A percentile compares a stretch with the other conserved stretches of the same genome.
These are phyloP conservation scores for Electrophaes corylata DNA, from an alignment of 2,888 invertebrate genomes.

Conservation along the genomic window DNA sequence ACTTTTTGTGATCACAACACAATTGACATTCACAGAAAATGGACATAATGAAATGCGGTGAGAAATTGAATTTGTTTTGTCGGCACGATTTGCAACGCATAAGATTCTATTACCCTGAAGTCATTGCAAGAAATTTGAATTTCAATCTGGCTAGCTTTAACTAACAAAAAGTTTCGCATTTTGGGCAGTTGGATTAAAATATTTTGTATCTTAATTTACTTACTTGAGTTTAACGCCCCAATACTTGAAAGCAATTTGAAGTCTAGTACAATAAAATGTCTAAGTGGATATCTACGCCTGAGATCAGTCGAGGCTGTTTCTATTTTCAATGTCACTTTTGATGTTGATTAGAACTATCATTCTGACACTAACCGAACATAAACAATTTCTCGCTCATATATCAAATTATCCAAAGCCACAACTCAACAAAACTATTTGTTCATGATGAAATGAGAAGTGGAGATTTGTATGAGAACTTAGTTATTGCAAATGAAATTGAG, in stretches of 20 bases:
- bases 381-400: background rate
- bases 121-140: constrained; percentile 15
- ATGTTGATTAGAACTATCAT: no score
- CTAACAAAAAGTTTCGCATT: background rate
- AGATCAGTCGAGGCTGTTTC: no score
- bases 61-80: constrained; percentile 61
- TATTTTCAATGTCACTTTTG: no score
- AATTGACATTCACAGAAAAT: constrained; percentile 63
- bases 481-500: constrained; percentile 73
- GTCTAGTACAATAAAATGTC: no score
- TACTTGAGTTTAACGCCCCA: no score
- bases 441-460: background rate
- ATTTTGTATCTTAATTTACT: no score
- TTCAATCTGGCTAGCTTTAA: constrained; percentile 1
- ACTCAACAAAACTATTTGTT: background rate
- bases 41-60: constrained; percentile 57
- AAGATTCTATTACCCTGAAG: constrained; percentile 47
- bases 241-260: no score
- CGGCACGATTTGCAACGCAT: constrained; percentile 49
- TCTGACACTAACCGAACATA: background rate
- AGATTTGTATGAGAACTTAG: constrained; percentile 51
- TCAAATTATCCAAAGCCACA: background rate
- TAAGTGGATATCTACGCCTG: no score
- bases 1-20: constrained; percentile 56
- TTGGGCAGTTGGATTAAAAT: background rate